Base-by-base conservation (phyloP, 1,140 invertebrate genomes). In the Drosophila mauritiana region DNA sequence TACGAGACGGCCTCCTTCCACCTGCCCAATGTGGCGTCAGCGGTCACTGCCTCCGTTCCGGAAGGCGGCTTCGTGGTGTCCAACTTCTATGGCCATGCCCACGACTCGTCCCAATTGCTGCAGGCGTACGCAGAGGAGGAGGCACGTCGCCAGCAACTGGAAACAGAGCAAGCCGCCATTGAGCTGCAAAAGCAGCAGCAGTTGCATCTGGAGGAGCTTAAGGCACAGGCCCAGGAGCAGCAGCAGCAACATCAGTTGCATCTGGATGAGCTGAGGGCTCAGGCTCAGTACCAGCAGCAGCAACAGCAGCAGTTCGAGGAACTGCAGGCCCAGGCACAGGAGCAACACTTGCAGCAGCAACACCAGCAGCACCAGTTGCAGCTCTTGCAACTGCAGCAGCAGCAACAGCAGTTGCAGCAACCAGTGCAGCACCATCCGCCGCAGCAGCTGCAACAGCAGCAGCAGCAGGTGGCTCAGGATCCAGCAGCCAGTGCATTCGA, bases 21-120 rank as follows among this genome's bases (percentile, higher is more conserved):
- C 48, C 52, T 92, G 49, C 72, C 80, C 48, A 91, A 91, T 63
- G 70, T 79, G 12, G 84, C 72, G 0, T 58, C 74, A 3, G 68
- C 74, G 4, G 68, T 70, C 0, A 55, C 78, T 1, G 68, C 78
- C n/a, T 51, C 48, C n/a, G 27, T 51, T 1, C 73, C 91, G 0
- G 85, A 91, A 51, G 74, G 81, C 0, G 91, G 91, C 8, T 92
- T 92, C 56, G 81, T 92, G 4, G 91, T 92, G 1, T 92, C 91
- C 17, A 92, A 92, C 43, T 92, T 86, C 54, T 92, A 85, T 54
- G 79, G 78, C 2, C 88, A 90, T 34, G 45, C 65, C 1, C 88
- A 89, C 39, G 80, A 90, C 34, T 91, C 91, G 2, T 90, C 88
- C 6, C 78, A 83, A 31, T 70, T 91, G 25, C 46, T 92, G 6